Evolutionary conservation across 2,113 vertebrate genomes (phyloP), one percentile per base, ranked within the genome.

Genomic region (Corynorhinus townsendii): DNA sequence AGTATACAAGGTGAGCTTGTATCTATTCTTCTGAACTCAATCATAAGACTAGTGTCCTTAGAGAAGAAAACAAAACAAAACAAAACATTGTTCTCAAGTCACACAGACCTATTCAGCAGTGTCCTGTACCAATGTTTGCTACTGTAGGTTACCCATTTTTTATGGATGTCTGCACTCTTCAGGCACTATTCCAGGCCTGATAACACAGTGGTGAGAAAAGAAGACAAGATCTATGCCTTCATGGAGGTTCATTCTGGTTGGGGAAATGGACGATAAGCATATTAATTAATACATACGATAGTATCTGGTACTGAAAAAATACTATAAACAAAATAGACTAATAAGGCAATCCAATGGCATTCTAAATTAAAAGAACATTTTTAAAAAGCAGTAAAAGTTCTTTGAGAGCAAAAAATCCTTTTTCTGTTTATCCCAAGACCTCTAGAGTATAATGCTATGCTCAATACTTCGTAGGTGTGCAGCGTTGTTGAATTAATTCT

Each of bases 361-460:
- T 91, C 71, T 96, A 17, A 87, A 86, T 68, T 81, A 40, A 92
- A 90, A 93, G 6, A 96, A 81, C 11, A 24, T 82, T 64, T 62
- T 14, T 11, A 49, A 62, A 91, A 45, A 68, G 11, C 11, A 86
- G 47, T 69, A 59, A 47, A 90, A 86, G 2, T 76, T 94, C 6
- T 59, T 73, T 83, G 24, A 83, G 54, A 86, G 12, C 40, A 86
- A 94, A 93, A 89, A 17, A 20, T 26, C 24, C 17, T 54, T 20
- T 24, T 89, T 47, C 22, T 79, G 15, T 79, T 81, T 77, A 85
- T 76, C 20, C 35, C 89, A 89, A 93, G 86, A 84, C 8, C 15
- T 28, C 47, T 90, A 38, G n/a, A 73, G 22, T 56, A 64, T 40
- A 64, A 64, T 71, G n/a, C 3, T 68, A 30, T 52, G 35, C n/a